Evolutionary conservation across 2,113 vertebrate genomes (phyloP).

Genomic region (Sinocyclocheilus anophthalmus): DNA sequence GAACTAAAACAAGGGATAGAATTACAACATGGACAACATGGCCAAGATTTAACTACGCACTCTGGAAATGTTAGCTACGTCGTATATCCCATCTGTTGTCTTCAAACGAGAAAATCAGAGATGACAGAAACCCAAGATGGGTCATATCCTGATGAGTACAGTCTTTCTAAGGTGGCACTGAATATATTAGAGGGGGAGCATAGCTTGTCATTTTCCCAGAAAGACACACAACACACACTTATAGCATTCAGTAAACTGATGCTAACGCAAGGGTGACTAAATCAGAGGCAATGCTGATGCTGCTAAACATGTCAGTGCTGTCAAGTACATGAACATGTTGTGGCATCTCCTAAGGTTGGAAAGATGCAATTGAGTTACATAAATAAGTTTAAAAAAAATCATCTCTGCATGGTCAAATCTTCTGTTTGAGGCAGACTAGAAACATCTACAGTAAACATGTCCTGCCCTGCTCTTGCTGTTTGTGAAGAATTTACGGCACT

Average conservation of each 20-base stretch:
- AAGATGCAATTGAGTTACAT: not conserved
- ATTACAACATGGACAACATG: not conserved
- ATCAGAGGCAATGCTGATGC: not conserved
- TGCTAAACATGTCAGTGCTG: not conserved
- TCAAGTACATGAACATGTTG: not conserved
- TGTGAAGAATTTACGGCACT: not conserved
- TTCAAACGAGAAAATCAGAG: not conserved
- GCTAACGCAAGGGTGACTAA: not conserved
- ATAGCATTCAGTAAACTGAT: too few species aligned
- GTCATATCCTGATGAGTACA: constrained; percentile 22
- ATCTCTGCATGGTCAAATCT: not conserved
- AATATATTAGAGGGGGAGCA: not conserved
- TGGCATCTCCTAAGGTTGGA: not conserved
- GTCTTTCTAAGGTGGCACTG: constrained; percentile 3
- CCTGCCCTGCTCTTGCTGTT: constrained; percentile 26
- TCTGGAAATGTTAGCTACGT: not conserved
- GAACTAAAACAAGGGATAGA: not conserved
- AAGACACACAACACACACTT: not conserved
- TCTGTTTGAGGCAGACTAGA: not conserved
- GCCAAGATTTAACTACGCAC: not conserved
- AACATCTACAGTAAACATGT: constrained; percentile 28
- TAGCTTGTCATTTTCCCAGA: not conserved
- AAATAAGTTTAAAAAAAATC: not conserved
- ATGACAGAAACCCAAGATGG: not conserved
- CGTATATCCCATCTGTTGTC: not conserved